These are phyloP conservation scores for Melospiza georgiana DNA, from an alignment of 2,113 vertebrate species.

Conservation along the genomic window DNA sequence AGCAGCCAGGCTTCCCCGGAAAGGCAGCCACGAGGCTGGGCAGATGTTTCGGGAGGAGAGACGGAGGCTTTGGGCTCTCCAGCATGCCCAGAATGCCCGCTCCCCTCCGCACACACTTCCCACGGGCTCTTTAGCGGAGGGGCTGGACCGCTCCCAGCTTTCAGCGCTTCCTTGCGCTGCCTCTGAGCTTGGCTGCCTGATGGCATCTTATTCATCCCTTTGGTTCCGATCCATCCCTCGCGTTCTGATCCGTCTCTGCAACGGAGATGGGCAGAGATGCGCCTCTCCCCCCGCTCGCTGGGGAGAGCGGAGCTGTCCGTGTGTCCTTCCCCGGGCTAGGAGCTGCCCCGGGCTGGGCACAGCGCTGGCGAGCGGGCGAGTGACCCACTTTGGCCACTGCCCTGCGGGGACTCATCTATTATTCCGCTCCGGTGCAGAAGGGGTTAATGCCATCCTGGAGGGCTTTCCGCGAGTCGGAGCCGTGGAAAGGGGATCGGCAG, in stretches of 20 bases:
- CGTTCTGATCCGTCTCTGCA: neutral
- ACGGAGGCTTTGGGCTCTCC: neutral
- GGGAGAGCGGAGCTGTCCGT: neutral
- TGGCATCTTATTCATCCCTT: neutral
- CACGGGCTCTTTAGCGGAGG: neutral
- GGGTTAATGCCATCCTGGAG: conserved; percentile 54
- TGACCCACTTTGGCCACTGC: conserved; percentile 65
- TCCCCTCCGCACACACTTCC: neutral
- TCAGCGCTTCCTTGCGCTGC: neutral
- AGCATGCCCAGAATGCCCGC: neutral
- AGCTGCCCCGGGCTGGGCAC: neutral
- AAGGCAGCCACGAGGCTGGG: conserved; percentile 40
- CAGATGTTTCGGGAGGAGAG: conserved; percentile 4
- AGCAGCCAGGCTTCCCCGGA: conserved; percentile 35
- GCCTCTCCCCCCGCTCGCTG: neutral
- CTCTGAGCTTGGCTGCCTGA: neutral
- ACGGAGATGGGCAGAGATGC: neutral
- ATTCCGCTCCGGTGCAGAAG: neutral
- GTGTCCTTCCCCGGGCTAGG: neutral
- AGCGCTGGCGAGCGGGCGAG: neutral
- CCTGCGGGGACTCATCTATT: neutral
- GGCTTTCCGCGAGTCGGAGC: neutral
- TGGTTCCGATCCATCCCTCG: neutral
- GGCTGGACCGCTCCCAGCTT: neutral
- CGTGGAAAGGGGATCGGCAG: neutral